phyloP scores from a whole-genome alignment of 1,140 invertebrate species.

The Helicoverpa zea region DNA sequence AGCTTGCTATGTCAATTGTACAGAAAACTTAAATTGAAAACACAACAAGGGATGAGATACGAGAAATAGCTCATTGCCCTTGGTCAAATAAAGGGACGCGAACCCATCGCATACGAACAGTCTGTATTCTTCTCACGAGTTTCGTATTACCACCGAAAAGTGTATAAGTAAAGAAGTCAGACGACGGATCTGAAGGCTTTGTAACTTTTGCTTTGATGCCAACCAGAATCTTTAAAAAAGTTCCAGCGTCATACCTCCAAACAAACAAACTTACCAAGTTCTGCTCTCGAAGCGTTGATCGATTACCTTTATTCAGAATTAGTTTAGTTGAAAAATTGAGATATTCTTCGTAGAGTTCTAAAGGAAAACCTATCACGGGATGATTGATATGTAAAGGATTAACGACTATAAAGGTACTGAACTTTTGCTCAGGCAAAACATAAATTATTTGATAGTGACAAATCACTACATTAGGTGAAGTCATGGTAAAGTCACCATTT shows the following conservation, averaged over 20 bases:
- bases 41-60: conserved; percentile 5
- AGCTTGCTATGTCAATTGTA: background rate
- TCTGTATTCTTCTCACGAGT: conserved; percentile 64
- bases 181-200: conserved; percentile 54
- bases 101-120: conserved; percentile 40
- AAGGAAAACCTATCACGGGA: background rate
- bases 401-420: background rate
- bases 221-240: conserved; percentile 54
- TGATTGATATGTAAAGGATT: background rate
- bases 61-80: conserved; percentile 12
- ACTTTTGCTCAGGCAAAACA: background rate
- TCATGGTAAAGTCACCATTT: no score
- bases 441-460: background rate
- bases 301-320: conserved; percentile 53
- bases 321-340: conserved; percentile 49
- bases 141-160: conserved; percentile 58
- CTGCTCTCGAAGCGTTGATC: conserved; percentile 55
- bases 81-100: conserved; percentile 9
- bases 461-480: background rate
- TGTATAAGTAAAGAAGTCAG: conserved; percentile 57
- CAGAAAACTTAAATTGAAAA: conserved; percentile 32
- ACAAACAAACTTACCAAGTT: conserved; percentile 50
- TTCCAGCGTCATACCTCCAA: conserved; percentile 54
- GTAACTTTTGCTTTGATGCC: conserved; percentile 58
- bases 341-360: conserved; percentile 9